Evolutionary conservation across 2,113 vertebrate genomes (phyloP).

Genomic region (Megaceryle torquata): DNA sequence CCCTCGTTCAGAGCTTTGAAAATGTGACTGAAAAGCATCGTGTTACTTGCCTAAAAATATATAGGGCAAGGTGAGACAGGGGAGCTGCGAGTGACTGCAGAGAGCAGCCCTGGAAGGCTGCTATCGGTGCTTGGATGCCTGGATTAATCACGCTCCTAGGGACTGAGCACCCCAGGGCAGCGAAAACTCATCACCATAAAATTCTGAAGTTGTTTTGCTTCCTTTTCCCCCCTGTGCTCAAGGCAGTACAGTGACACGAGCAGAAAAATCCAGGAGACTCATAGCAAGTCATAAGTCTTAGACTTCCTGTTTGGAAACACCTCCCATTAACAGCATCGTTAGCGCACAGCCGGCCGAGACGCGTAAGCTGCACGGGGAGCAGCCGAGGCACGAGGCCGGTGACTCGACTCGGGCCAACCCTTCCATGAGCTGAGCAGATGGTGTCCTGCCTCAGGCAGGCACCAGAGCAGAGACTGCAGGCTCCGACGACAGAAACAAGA

Average conservation of each 20-base stretch:
- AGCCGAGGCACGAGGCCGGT: background rate
- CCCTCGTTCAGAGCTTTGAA: background rate
- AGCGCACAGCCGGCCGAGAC: accelerated
- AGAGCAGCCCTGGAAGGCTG: background rate
- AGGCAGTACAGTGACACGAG: background rate
- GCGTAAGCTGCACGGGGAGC: accelerated
- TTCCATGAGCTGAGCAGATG: background rate
- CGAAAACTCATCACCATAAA: background rate
- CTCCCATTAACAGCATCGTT: background rate
- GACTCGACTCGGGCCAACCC: background rate
- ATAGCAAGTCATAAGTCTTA: background rate
- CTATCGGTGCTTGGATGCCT: accelerated
- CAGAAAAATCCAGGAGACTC: background rate
- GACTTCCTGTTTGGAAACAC: background rate
- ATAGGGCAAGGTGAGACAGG: background rate
- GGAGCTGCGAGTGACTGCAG: background rate
- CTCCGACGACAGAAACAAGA: background rate
- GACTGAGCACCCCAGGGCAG: background rate
- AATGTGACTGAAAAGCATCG: background rate
- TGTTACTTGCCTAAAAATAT: background rate
- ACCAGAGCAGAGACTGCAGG: background rate
- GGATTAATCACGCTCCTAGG: background rate
- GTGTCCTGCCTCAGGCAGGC: background rate
- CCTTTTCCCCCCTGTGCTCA: background rate
- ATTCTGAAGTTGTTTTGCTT: background rate